Evolutionary conservation across 1,140 invertebrate genomes (phyloP).

Genomic region (Drosophila murphyi): DNA sequence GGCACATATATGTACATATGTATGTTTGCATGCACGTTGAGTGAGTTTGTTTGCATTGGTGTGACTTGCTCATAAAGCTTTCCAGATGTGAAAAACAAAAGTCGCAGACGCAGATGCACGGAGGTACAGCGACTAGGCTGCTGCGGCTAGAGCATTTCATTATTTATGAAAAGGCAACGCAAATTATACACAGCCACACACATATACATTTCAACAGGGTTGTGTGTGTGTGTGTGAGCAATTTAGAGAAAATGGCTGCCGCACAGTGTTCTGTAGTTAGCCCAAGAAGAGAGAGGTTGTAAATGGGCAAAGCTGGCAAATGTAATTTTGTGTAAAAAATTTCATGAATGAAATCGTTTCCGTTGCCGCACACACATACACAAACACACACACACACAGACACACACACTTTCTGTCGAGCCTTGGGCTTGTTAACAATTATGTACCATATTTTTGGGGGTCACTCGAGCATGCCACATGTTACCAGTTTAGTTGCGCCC

Average conservation of each 20-base stretch:
- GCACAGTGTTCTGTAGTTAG: conserved; percentile 52
- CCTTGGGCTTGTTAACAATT: conserved; percentile 51
- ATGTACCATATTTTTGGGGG: conserved; percentile 68
- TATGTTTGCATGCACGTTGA: conserved; percentile 1
- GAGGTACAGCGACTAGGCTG: conserved; percentile 41
- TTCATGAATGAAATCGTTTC: conserved; percentile 78
- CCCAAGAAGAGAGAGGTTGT: conserved; percentile 3
- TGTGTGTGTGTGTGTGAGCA: conserved; percentile 31
- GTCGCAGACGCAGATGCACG: conserved; percentile 35
- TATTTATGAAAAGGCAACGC: conserved; percentile 76
- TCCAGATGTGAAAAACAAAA: conserved; percentile 51
- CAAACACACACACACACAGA: not conserved
- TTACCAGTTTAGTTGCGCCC: conserved; percentile 32
- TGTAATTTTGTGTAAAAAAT: conserved; percentile 76
- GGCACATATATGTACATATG: conserved; percentile 9
- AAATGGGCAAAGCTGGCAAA: conserved; percentile 34
- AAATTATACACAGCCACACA: conserved; percentile 69
- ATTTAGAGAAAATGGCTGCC: conserved; percentile 67
- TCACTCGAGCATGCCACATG: conserved; percentile 63
- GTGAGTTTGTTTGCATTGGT: conserved; percentile 6
- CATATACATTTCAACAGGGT: not conserved
- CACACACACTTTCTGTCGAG: conserved; percentile 1
- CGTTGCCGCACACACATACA: not conserved
- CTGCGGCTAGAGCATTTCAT: conserved; percentile 53
- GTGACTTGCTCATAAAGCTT: conserved; percentile 54